These are phyloP conservation scores for Papilio protenor DNA, from an alignment of 2,888 invertebrate genomes.

Conservation along the genomic window DNA sequence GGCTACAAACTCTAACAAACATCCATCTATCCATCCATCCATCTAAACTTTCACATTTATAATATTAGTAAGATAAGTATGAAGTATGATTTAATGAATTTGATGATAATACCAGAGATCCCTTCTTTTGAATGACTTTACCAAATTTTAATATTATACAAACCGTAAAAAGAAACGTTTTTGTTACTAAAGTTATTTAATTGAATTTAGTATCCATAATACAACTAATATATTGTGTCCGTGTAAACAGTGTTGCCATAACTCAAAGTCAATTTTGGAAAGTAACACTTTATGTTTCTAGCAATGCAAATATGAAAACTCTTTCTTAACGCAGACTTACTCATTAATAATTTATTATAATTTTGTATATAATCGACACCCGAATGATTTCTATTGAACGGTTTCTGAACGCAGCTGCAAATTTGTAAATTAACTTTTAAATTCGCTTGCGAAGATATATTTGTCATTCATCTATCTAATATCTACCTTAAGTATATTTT, in stretches of 20 bases:
- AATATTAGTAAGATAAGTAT: no score
- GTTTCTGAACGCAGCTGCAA: conserved; percentile 17
- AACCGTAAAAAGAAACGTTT: no score
- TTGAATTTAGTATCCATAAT: no score
- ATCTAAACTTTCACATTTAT: no score
- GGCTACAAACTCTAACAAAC: no score
- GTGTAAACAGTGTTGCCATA: conserved; percentile 29
- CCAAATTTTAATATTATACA: no score
- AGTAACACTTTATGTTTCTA: conserved; percentile 22
- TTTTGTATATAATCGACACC: conserved; percentile 26
- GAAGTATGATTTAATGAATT: no score
- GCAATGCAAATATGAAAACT: conserved; percentile 37
- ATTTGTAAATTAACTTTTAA: conserved; percentile 22
- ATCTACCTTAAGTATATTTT: not conserved
- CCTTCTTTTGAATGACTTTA: no score
- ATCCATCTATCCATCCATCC: no score
- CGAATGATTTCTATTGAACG: conserved; percentile 32
- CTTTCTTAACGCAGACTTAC: conserved; percentile 18
- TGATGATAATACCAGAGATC: no score
- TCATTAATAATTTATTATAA: conserved; percentile 42
- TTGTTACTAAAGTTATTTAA: no score
- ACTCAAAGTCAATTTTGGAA: conserved; percentile 35
- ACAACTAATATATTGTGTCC: no score
- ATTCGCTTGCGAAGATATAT: not conserved
- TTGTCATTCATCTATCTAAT: not conserved